A percentile compares a stretch with the other conserved stretches of the same genome.
Conservation (phyloP, 2,797 vertebrate genomes). For the Phrynocephalus guinanensis region DNA sequence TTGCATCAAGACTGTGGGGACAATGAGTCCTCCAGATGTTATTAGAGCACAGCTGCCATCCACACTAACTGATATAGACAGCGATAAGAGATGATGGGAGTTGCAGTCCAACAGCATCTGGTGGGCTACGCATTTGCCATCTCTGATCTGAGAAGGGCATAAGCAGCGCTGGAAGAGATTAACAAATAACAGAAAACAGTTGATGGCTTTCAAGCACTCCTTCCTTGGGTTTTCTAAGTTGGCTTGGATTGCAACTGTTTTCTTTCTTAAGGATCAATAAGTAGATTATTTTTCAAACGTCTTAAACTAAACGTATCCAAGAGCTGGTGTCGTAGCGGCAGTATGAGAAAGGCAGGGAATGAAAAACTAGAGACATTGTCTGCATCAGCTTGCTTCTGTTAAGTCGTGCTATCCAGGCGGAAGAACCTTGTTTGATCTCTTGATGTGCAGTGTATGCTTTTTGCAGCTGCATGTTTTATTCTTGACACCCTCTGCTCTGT, state of each 20-base stretch:
- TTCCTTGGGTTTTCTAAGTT: not conserved
- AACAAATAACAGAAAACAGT: not conserved
- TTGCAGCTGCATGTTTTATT: conserved; percentile 30
- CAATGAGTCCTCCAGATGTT: no score
- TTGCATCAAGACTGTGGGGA: not conserved
- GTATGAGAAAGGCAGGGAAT: conserved; percentile 4
- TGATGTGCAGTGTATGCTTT: conserved; percentile 26
- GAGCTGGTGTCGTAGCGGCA: conserved; percentile 10
- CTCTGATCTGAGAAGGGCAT: not conserved
- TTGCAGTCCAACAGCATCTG: no score
- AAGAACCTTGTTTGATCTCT: conserved; percentile 54
- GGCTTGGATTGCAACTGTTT: no score
- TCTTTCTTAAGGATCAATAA: not conserved
- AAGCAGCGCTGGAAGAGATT: not conserved
- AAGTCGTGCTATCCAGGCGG: conserved; percentile 55
- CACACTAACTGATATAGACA: not conserved
- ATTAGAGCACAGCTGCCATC: no score
- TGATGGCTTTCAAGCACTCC: not conserved
- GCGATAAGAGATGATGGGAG: no score
- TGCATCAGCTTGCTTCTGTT: conserved; percentile 32
- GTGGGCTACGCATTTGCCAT: no score
- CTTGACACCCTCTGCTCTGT: conserved; percentile 40
- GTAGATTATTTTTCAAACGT: not conserved
- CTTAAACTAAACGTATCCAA: not conserved
- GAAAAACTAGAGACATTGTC: accelerated